Evolutionary conservation across 2,113 vertebrate genomes (phyloP), one percentile per base, ranked within the genome.

Genomic region (Podarcis raffonei): DNA sequence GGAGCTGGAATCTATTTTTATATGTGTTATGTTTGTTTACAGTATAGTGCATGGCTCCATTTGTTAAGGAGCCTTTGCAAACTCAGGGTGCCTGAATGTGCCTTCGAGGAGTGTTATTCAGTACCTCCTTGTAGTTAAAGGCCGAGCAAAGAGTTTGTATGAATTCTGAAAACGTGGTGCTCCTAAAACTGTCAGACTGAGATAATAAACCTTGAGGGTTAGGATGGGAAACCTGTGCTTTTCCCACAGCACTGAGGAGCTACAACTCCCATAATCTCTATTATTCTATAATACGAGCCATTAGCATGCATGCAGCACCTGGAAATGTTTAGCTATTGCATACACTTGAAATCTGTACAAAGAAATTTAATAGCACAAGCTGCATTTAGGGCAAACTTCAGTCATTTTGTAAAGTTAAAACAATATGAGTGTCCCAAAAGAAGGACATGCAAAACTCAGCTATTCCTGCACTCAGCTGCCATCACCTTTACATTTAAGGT

Each of bases 61-160:
- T 93, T 89, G 88, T 91, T 89, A 83, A 92, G 91, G 94, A 91
- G 68, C 62, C 9, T 71, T 84, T 93, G 88, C 82, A 91, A 93
- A 84, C 79, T 93, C 78, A 91, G 88, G 81, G 95, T 92, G 91
- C 77, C 69, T 74, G 53, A 39, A 83, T 83, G 88, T 71, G 90
- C 94, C 91, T 96, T 81, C n/a, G 86, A 85, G 91, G 87, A 92
- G 80, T 72, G 87, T 72, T 83, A 87, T 77, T 42, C 39, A 37
- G 20, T n/a, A 91, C 81, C 92, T 93, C 90, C 92, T 71, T 68
- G 18, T 83, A 68, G 32, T 75, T 71, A 11, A 53, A 27, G 48
- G 16, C 12, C 59, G 42, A 75, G 48, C 6, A 37, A 12, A 59
- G 37, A 53, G 48, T 59, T 22, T 59, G 48, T 71, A 71, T 76